Percentiles rank a stretch among this genome's conserved stretches.
These are phyloP conservation scores for Mya arenaria DNA, from an alignment of 1,140 invertebrate genomes.

Conservation along the genomic window DNA sequence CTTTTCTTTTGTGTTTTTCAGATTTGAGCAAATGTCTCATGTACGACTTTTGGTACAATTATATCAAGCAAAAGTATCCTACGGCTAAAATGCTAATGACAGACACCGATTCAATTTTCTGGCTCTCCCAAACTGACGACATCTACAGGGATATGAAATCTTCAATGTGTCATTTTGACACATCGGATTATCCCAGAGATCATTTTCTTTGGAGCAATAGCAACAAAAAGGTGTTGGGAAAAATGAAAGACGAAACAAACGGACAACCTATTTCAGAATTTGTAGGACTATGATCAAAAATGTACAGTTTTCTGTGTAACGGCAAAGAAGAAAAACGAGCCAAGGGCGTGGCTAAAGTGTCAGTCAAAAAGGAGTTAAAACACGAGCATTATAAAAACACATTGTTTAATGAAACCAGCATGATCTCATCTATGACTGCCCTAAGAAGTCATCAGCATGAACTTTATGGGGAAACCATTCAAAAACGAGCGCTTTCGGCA, in stretches of 20 bases:
- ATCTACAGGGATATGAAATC: background rate
- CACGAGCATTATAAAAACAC: slow-evolving; percentile 30
- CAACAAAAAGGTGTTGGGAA: slow-evolving; percentile 82
- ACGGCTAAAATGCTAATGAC: slow-evolving; percentile 71
- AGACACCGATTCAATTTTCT: slow-evolving; percentile 80
- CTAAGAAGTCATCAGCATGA: slow-evolving; percentile 28
- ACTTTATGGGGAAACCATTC: slow-evolving; percentile 12
- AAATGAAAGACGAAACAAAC: slow-evolving; percentile 82
- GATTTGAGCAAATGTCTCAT: slow-evolving; percentile 52
- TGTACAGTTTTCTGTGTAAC: slow-evolving; percentile 7
- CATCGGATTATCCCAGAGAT: background rate
- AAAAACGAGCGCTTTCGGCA: slow-evolving; percentile 14
- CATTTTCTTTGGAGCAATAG: background rate
- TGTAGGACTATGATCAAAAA: slow-evolving; percentile 19
- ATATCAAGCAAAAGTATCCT: slow-evolving; percentile 64
- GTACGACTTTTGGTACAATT: slow-evolving; percentile 74
- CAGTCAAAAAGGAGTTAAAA: slow-evolving; percentile 28
- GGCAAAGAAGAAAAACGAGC: slow-evolving; percentile 13
- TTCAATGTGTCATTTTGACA: background rate
- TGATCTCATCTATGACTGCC: slow-evolving; percentile 28
- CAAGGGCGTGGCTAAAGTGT: slow-evolving; percentile 21
- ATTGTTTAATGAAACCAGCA: slow-evolving; percentile 10
- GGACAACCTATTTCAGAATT: slow-evolving; percentile 58
- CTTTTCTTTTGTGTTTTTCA: background rate
- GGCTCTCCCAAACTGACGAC: slow-evolving; percentile 77